Evolutionary conservation across 2,888 invertebrate species (phyloP).

Genomic region (Cynaeus angustus): DNA sequence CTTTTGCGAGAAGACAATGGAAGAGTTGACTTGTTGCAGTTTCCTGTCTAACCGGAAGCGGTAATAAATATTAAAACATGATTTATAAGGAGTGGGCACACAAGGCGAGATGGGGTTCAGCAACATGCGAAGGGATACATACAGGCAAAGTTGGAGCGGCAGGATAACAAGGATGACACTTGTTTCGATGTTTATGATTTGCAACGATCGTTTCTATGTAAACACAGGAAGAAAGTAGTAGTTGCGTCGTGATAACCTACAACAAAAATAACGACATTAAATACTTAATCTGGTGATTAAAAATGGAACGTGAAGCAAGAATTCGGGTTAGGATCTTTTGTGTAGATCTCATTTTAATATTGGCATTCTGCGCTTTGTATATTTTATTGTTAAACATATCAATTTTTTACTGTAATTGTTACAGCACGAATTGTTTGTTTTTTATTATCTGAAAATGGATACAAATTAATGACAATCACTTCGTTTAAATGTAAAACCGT

Average conservation of each 20-base stretch:
- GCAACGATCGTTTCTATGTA: slow-evolving; percentile 1
- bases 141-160: background rate
- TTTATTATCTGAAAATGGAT: too few species aligned
- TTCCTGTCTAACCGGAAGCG: slow-evolving; percentile 48
- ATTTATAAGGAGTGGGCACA: slow-evolving; percentile 44
- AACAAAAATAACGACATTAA: slow-evolving; percentile 4
- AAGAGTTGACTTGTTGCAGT: slow-evolving; percentile 43
- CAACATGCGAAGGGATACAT: background rate
- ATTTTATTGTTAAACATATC: too few species aligned
- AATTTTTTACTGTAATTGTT: too few species aligned
- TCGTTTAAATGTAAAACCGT: too few species aligned
- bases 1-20: slow-evolving; percentile 47
- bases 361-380: too few species aligned
- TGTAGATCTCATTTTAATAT: too few species aligned
- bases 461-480: too few species aligned
- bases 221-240: slow-evolving; percentile 10
- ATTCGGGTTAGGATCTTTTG: background rate
- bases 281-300: slow-evolving; percentile 7
- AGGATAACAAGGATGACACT: slow-evolving; percentile 4
- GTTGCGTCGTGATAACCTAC: slow-evolving; percentile 1
- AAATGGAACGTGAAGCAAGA: too few species aligned
- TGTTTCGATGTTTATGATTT: slow-evolving; percentile 4
- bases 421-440: too few species aligned
- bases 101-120: slow-evolving; percentile 15
- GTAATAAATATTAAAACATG: slow-evolving; percentile 48